These are phyloP conservation scores for Bucorvus abyssinicus DNA, from an alignment of 2,797 vertebrate species.

Conservation along the genomic window DNA sequence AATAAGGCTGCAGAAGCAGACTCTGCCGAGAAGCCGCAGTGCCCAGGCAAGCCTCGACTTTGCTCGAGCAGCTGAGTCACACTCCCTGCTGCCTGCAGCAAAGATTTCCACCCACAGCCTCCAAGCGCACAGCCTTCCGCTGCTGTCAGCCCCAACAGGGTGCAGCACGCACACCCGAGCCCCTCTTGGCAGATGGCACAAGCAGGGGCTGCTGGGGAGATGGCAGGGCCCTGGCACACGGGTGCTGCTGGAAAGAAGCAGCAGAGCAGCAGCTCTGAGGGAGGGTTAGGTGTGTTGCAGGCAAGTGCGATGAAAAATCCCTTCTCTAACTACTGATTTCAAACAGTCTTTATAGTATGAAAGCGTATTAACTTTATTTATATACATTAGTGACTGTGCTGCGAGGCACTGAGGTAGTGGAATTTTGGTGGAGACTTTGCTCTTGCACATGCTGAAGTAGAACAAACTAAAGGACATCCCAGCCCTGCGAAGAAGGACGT, in stretches of 20 bases:
- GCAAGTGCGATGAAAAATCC: neutral
- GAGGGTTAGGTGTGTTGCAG: accelerated
- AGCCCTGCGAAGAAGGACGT: neutral
- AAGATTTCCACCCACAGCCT: neutral
- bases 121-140: accelerated
- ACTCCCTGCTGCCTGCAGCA: neutral
- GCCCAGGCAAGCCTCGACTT: neutral
- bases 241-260: accelerated
- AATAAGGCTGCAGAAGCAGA: constrained; percentile 25
- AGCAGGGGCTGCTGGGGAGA: accelerated
- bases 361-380: neutral
- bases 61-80: neutral
- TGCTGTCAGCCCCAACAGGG: accelerated
- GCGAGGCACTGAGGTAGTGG: neutral
- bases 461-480: neutral
- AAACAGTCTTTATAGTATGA: neutral
- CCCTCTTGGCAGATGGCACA: accelerated
- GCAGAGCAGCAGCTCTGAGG: accelerated
- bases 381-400: neutral
- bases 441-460: neutral
- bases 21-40: neutral
- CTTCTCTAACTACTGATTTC: neutral
- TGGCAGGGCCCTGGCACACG: accelerated
- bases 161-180: accelerated
- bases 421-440: neutral